Evolutionary conservation across 2,888 invertebrate species (phyloP).

Genomic region (Aricia artaxerxes): DNA sequence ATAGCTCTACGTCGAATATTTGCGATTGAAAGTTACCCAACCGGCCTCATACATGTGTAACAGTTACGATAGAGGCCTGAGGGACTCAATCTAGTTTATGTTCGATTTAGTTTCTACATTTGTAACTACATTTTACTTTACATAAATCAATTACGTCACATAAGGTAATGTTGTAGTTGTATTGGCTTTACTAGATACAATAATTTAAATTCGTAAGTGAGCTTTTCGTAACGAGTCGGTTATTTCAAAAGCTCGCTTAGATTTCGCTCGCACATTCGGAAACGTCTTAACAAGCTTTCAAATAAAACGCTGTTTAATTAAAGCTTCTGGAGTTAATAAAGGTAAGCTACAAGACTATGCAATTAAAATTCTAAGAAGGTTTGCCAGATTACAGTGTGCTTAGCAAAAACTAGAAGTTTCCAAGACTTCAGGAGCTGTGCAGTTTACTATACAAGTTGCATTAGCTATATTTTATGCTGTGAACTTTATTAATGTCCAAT

Average conservation of each 20-base stretch:
- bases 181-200: neutral
- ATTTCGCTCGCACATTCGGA: neutral
- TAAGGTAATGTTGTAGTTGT: neutral
- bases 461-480: neutral
- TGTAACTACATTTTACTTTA: conserved; percentile 1
- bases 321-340: neutral
- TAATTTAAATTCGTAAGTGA: neutral
- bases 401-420: conserved; percentile 19
- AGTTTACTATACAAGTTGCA: conserved; percentile 5
- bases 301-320: neutral
- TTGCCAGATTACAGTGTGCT: conserved; percentile 8
- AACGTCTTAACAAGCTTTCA: neutral
- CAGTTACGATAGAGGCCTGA: conserved; percentile 19
- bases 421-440: neutral
- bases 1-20: conserved; percentile 21
- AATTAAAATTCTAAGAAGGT: conserved; percentile 26
- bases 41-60: conserved; percentile 21
- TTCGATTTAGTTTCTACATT: conserved; percentile 5
- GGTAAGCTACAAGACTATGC: neutral
- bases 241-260: neutral
- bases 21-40: conserved; percentile 23
- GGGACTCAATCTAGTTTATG: conserved; percentile 12
- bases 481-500: neutral
- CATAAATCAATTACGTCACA: neutral
- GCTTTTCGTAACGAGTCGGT: neutral